Conservation (phyloP, 2,888 invertebrate genomes). For the Salpingus planirostris region DNA sequence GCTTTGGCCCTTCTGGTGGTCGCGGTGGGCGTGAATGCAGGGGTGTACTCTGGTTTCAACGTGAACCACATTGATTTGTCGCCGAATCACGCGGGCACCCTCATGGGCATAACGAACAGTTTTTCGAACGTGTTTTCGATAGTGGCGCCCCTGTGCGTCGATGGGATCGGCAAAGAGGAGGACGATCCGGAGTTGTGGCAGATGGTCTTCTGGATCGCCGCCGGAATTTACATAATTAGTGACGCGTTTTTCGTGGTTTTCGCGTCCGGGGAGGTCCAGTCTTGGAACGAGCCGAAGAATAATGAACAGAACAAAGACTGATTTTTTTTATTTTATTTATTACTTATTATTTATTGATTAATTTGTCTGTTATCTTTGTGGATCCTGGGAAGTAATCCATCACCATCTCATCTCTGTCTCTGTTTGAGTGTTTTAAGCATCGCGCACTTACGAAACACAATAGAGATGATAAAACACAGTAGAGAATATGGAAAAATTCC, state of each 20-base stretch:
- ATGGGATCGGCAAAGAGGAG: slow-evolving; percentile 56
- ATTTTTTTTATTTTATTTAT: too few relatives aligned
- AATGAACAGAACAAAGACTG: too few relatives aligned
- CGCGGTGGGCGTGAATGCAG: slow-evolving; percentile 68
- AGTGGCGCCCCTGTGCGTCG: slow-evolving; percentile 65
- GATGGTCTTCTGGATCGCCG: neutral
- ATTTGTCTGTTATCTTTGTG: too few relatives aligned
- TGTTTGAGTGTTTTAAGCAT: too few relatives aligned
- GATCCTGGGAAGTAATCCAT: too few relatives aligned
- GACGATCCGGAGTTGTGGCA: slow-evolving; percentile 36
- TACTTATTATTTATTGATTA: too few relatives aligned
- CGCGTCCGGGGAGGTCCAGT: neutral
- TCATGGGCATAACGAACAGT: slow-evolving; percentile 81
- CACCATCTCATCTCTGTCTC: too few relatives aligned
- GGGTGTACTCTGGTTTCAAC: slow-evolving; percentile 66
- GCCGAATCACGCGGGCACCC: slow-evolving; percentile 71
- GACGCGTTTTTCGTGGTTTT: neutral
- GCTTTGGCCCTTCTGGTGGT: slow-evolving; percentile 59
- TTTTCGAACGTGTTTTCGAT: slow-evolving; percentile 71
- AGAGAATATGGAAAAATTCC: too few relatives aligned
- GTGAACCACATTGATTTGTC: slow-evolving; percentile 78
- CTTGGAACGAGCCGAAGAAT: neutral
- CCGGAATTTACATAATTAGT: neutral
- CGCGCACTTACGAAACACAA: too few relatives aligned
- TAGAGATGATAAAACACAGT: too few relatives aligned